These are phyloP conservation scores for Phasianus colchicus DNA, from an alignment of 2,113 vertebrate genomes.

Conservation along the genomic window DNA sequence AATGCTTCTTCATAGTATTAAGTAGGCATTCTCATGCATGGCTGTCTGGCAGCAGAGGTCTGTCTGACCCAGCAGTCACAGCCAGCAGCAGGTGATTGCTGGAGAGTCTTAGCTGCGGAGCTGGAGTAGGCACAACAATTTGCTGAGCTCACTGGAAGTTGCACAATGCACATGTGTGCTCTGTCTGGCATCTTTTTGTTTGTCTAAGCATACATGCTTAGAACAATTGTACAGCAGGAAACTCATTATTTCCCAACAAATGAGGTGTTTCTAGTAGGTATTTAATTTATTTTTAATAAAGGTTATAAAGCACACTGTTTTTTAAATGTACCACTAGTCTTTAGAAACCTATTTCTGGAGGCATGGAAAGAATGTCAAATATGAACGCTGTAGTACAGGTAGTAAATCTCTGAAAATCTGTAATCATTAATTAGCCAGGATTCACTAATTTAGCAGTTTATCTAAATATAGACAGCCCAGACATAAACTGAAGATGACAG, in stretches of 20 bases:
- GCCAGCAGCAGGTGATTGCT: neutral
- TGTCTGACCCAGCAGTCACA: neutral
- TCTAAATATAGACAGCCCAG: neutral
- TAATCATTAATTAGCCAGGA: constrained; percentile 39
- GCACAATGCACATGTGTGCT: neutral
- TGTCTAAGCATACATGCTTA: neutral
- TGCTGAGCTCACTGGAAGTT: neutral
- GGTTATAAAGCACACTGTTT: neutral
- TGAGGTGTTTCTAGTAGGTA: neutral
- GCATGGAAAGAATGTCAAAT: neutral
- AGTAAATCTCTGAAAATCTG: neutral
- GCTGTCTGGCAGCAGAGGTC: neutral
- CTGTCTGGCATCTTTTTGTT: neutral
- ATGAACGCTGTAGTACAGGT: neutral
- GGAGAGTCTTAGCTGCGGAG: neutral
- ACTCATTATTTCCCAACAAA: neutral
- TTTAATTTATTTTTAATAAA: constrained; percentile 42
- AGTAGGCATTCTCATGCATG: neutral
- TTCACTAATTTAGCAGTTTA: neutral
- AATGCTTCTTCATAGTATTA: neutral
- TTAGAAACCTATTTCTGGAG: constrained; percentile 28
- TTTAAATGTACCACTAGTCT: neutral
- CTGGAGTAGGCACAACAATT: neutral
- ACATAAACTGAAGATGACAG: constrained; percentile 6
- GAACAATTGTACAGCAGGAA: neutral